Conservation (phyloP, 2,113 vertebrate genomes). For the Onychostruthus taczanowskii region DNA sequence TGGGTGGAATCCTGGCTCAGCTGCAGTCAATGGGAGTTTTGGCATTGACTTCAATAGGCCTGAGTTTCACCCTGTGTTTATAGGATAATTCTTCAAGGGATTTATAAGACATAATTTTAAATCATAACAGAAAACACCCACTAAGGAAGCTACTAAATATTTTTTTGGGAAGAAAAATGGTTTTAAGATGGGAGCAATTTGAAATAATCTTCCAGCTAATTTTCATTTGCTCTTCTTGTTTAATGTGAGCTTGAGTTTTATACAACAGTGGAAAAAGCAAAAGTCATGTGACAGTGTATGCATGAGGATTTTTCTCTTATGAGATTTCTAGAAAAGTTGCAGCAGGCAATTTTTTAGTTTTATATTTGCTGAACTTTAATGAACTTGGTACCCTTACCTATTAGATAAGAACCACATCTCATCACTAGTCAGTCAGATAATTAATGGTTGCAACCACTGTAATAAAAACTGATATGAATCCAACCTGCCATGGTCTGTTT, state of each 20-base stretch:
- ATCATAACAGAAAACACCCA: conserved; percentile 71
- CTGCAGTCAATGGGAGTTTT: conserved; percentile 57
- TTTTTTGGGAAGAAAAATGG: conserved; percentile 44
- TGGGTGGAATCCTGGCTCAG: conserved; percentile 62
- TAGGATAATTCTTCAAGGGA: conserved; percentile 47
- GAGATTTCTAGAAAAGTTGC: not conserved
- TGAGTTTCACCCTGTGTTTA: conserved; percentile 54
- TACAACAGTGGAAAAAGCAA: not conserved
- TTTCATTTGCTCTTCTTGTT: conserved; percentile 16
- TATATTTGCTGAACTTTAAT: conserved; percentile 59
- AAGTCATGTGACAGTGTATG: not conserved
- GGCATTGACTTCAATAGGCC: conserved; percentile 59
- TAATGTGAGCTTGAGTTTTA: not conserved
- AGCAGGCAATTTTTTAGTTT: not conserved
- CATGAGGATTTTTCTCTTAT: not conserved
- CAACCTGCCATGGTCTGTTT: conserved; percentile 48
- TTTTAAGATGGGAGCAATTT: conserved; percentile 39
- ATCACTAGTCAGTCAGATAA: conserved; percentile 63
- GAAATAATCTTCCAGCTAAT: conserved; percentile 33
- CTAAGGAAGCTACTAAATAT: conserved; percentile 60
- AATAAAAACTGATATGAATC: conserved; percentile 63
- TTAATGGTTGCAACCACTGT: conserved; percentile 59
- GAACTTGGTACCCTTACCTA: conserved; percentile 53
- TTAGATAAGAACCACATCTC: conserved; percentile 50
- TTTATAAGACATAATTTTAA: conserved; percentile 64